Base-by-base conservation (phyloP, 2,888 invertebrate species). In the Oscheius sp. region DNA sequence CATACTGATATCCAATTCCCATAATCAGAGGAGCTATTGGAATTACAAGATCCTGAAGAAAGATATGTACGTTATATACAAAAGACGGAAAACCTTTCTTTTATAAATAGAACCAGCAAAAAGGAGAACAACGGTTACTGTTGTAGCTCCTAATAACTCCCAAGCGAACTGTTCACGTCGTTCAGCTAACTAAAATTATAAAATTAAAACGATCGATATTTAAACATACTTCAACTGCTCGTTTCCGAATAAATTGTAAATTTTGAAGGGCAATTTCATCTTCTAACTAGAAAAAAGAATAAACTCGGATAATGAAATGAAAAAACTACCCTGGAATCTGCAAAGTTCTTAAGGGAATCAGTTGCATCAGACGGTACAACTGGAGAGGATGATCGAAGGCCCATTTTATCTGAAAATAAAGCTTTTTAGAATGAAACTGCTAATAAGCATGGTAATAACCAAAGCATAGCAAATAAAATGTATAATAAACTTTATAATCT, bases 21-120 rank as follows among this genome's bases (percentile, higher is more conserved):
- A 81, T 80, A 24, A 80, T 71, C 6, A 82, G 51, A 14, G 80
- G 80, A n/a, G 75, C 78, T 26, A 80, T 70, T 6, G 81, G 81
- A 24, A 82, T 67, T 33, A 80, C 72, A 9, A 78, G 32, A 38
- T 78, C 78, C 74, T 74, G 26, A 47, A 45, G 63, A 44, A 61
- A 33, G 26, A 22, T 45, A 30, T n/a, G n/a, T 12, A 3, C 3
- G n/a, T 28, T n/a, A n/a, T n/a, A n/a, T n/a, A n/a, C n/a, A n/a
- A n/a, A 17, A 26, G 12, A 54, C 22, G 41, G 44, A 68, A 32
- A 44, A 75, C 75, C 62, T 71, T 77, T 68, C 75, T 44, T 45
- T 72, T 75, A 56, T 72, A 73, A n/a, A 74, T 45, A 14, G 72
- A 70, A 33, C 78, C 75, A 20, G 73, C 71, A 8, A 64, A 54